phyloP scores from a whole-genome alignment of 2,888 invertebrate genomes.

The Bugulina stolonifera region DNA sequence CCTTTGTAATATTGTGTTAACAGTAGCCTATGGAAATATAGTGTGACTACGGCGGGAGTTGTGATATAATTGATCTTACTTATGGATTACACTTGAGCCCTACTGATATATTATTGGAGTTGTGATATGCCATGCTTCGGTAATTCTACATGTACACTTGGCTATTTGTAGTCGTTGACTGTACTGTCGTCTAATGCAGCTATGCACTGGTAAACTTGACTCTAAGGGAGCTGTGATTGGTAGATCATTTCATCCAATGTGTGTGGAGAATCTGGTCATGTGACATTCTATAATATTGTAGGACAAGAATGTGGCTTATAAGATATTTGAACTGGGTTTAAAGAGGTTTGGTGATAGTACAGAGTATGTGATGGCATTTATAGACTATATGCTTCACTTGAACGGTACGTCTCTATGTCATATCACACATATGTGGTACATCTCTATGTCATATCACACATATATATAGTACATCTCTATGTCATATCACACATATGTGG shows the following conservation, averaged over 20 bases:
- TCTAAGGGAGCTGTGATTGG: not conserved
- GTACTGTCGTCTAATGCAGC: too few species aligned
- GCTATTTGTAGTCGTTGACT: too few species aligned
- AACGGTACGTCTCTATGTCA: constrained; percentile 63
- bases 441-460: not conserved
- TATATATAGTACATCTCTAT: not conserved
- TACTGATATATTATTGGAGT: not conserved
- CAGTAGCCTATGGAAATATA: too few species aligned
- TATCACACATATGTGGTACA: not conserved
- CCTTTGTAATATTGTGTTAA: too few species aligned
- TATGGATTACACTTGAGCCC: not conserved
- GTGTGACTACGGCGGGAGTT: too few species aligned
- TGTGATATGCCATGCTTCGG: too few species aligned
- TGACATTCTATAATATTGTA: constrained; percentile 31
- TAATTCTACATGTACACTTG: too few species aligned
- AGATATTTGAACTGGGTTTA: constrained; percentile 82
- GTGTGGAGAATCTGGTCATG: too few species aligned
- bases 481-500: not conserved
- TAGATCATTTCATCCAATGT: not conserved
- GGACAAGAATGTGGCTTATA: constrained; percentile 50
- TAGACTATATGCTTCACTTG: constrained; percentile 88
- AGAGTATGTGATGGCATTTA: constrained; percentile 89
- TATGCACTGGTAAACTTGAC: not conserved
- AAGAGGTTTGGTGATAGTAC: constrained; percentile 93
- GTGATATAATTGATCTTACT: too few species aligned